Percentiles rank a stretch among this genome's conserved stretches.
These are phyloP conservation scores for Melanargia galathea DNA, from an alignment of 2,888 invertebrate genomes.

Conservation along the genomic window DNA sequence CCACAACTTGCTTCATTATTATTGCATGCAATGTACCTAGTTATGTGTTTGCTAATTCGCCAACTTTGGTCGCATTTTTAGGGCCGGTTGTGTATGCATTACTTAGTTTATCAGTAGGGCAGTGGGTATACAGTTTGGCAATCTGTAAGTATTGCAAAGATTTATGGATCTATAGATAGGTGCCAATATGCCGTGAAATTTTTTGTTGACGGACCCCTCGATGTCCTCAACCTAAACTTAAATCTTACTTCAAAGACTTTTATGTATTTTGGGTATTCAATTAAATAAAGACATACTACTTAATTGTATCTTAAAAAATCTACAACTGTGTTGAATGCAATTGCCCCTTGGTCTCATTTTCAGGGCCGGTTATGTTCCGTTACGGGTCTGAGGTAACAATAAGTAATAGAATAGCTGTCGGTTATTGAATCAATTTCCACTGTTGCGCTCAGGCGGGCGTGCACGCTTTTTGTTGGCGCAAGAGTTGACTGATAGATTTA, in stretches of 20 bases:
- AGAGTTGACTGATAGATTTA: neutral
- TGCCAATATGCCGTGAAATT: no score
- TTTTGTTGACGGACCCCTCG: no score
- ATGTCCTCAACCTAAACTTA: no score
- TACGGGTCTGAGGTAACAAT: conserved; percentile 10
- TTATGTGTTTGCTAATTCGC: neutral
- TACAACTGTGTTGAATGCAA: no score
- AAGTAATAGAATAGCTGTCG: neutral
- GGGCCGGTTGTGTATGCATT: neutral
- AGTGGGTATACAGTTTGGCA: no score
- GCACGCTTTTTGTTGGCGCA: neutral
- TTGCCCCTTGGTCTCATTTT: conserved; percentile 1
- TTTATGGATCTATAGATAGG: no score
- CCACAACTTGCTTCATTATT: conserved; percentile 11
- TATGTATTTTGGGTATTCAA: neutral
- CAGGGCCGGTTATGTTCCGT: conserved; percentile 13
- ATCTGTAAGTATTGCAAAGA: no score
- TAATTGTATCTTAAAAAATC: no score
- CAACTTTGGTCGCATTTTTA: neutral
- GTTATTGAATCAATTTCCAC: conserved; percentile 1
- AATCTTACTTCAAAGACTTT: no score
- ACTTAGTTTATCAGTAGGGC: no score
- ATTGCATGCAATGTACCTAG: neutral
- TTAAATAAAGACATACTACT: neutral
- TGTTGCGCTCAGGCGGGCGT: neutral